Conservation (phyloP, 2,888 invertebrate genomes). For the Drosophila histrio region DNA sequence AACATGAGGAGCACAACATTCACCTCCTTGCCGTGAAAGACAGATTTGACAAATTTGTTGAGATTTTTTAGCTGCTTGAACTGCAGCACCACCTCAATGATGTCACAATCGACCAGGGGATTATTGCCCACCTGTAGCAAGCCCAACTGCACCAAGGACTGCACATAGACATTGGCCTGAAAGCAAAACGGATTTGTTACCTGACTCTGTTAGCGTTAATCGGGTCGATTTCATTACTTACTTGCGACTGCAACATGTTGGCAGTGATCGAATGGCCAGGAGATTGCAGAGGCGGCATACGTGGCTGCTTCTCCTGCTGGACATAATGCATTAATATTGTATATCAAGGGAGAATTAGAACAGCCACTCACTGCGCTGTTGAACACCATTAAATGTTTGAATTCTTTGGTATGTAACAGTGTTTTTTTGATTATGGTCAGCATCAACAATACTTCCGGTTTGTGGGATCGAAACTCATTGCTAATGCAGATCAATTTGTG, state of each 20-base stretch:
- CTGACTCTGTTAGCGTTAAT: background rate
- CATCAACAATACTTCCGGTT: conserved; percentile 87
- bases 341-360: background rate
- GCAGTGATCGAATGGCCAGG: conserved; percentile 69
- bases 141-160: conserved; percentile 80
- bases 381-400: conserved; percentile 66
- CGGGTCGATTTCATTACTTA: background rate
- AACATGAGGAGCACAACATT: conserved; percentile 58
- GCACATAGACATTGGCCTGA: conserved; percentile 80
- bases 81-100: conserved; percentile 78
- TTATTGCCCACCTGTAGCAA: conserved; percentile 82
- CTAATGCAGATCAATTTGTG: conserved; percentile 87
- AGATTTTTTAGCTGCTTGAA: conserved; percentile 76
- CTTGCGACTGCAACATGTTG: conserved; percentile 81
- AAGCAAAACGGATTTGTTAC: background rate
- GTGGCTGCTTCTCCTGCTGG: conserved; percentile 55
- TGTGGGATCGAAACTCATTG: conserved; percentile 86
- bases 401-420: conserved; percentile 67
- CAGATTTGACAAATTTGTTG: conserved; percentile 61
- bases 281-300: conserved; percentile 53
- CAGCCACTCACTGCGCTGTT: conserved; percentile 49
- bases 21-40: conserved; percentile 31
- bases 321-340: no score
- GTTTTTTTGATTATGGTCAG: conserved; percentile 86
- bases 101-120: conserved; percentile 78